phyloP scores from a whole-genome alignment of 2,888 invertebrate species.

The Tanypteryx hageni region DNA sequence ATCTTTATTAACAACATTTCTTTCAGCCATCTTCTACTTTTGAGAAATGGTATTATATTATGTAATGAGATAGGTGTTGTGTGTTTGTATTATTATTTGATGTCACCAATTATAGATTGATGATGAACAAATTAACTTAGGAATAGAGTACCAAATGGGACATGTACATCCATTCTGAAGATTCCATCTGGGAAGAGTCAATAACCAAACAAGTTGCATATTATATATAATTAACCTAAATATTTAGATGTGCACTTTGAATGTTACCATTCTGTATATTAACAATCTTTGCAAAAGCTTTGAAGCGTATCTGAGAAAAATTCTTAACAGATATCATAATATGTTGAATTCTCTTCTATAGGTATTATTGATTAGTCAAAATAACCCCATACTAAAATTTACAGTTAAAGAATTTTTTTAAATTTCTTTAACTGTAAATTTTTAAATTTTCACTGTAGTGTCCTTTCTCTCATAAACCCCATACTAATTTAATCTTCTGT shows the following conservation, averaged over 20 bases:
- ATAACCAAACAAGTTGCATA: neutral
- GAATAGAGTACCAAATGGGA: neutral
- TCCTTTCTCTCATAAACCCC: too few species aligned
- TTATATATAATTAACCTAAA: neutral
- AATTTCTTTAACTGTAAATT: too few species aligned
- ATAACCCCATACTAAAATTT: too few species aligned
- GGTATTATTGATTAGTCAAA: too few species aligned
- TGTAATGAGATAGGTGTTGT: neutral
- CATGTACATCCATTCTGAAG: neutral
- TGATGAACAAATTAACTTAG: neutral
- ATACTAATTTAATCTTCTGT: too few species aligned
- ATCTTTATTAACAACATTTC: neutral
- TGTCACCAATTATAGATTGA: neutral
- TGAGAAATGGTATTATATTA: neutral
- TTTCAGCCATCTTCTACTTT: slow-evolving; percentile 25
- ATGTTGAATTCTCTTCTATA: too few species aligned
- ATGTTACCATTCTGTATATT: neutral
- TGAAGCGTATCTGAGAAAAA: too few species aligned
- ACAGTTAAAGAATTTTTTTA: too few species aligned
- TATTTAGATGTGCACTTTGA: slow-evolving; percentile 4
- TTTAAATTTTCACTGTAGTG: too few species aligned
- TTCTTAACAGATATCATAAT: too few species aligned
- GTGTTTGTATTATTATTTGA: neutral
- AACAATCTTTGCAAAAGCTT: neutral
- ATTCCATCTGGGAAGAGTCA: neutral